Base-by-base conservation (phyloP, 2,888 invertebrate genomes). In the Agrochola litura region DNA sequence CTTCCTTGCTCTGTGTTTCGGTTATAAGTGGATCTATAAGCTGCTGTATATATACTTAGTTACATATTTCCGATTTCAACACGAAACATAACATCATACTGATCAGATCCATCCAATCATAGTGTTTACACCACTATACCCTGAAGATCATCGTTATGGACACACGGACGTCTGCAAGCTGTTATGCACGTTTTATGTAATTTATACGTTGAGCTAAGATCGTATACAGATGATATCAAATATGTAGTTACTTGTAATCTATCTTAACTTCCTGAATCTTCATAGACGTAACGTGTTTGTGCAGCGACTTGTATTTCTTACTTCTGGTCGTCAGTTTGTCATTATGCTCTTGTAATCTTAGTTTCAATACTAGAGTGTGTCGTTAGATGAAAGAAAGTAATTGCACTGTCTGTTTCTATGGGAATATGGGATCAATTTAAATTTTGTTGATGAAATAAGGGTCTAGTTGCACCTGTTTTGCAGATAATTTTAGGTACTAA, bases 211-310 rank as follows among this genome's bases (percentile, higher is more conserved):
- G 25, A 71, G 64, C 37, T 65, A 41, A 71, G 64, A 85, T 83
- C 76, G 69, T 56, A 52, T 54, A 67, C 81, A 85, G 76, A 81
- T 83, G 71, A 76, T 82, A 82, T 82, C 71, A 76, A 81, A 85
- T 85, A 54, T 81, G 70, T 85, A 64, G 73, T 70, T 77, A 77
- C 69, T 85, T 85, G 79, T 74, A 82, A 85, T 86, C 79, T 82
- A 78, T 74, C 72, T 69, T 64, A 68, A 75, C 87, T 83, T 86
- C 88, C 86, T 78, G 76, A n/a, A 67, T 79, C 52, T 58, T 66
- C n/a, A 64, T 68, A 68, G 64, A 82, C 58, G 82, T 82, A 77
- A 85, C 58, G 43, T 64, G 65, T 69, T 64, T 60, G 52, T 60
- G 16, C 46, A 61, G 12, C 37, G 19, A 49, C 61, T 67, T 66